Conservation (phyloP, 1,140 invertebrate genomes). For the Hyposmocoma kahamanoa region DNA sequence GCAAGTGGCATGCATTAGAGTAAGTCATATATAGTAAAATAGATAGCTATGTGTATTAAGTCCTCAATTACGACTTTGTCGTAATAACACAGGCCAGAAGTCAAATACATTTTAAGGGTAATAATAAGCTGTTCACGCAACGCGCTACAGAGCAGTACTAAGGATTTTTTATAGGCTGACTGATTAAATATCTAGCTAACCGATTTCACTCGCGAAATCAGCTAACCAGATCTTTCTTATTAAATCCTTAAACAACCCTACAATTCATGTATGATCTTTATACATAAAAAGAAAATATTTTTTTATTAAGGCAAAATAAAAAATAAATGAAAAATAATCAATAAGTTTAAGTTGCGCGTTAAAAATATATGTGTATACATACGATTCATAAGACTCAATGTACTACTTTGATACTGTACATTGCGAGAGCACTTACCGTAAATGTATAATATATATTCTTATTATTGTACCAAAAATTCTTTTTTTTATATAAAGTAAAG, state of each 20-base stretch:
- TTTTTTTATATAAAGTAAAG: too few species aligned
- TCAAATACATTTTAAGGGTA: conserved; percentile 8
- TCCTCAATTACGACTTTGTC: conserved; percentile 5
- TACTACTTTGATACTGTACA: too few species aligned
- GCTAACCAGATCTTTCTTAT: conserved; percentile 9
- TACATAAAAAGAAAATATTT: background rate
- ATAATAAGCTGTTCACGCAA: conserved; percentile 14
- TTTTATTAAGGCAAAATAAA: background rate
- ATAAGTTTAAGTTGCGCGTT: too few species aligned
- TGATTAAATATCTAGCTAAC: background rate
- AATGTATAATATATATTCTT: too few species aligned
- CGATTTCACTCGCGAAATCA: conserved; percentile 26
- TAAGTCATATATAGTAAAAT: background rate
- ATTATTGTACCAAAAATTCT: too few species aligned
- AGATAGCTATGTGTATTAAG: conserved; percentile 3
- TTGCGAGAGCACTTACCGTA: too few species aligned
- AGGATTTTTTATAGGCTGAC: too few species aligned
- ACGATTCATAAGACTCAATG: too few species aligned
- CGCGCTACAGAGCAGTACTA: too few species aligned
- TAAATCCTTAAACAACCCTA: background rate
- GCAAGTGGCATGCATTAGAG: background rate
- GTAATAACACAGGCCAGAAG: conserved; percentile 9
- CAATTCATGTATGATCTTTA: background rate
- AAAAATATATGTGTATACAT: too few species aligned
- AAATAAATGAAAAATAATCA: too few species aligned